A percentile compares a stretch with the other conserved stretches of the same genome.
Conservation (phyloP, 2,797 vertebrate species). For the Buphagus erythrorhynchus region DNA sequence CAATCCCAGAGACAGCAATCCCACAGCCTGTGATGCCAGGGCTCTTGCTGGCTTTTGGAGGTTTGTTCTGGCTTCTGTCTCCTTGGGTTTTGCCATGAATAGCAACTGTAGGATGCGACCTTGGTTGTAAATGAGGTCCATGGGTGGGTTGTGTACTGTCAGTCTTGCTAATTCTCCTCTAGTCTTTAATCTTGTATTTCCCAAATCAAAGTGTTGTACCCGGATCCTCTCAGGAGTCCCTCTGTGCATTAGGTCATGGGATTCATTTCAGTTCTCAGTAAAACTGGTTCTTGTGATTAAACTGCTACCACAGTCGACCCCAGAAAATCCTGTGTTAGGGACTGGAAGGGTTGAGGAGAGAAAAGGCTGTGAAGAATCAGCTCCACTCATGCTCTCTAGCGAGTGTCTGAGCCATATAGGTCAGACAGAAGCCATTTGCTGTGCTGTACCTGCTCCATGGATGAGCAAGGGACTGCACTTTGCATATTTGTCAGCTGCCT, state of each 20-base stretch:
- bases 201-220: not conserved
- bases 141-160: not conserved
- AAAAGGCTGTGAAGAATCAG: not conserved
- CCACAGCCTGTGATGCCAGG: not conserved
- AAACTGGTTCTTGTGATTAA: not conserved
- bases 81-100: not conserved
- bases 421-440: conserved; percentile 51
- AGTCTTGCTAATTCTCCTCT: not conserved
- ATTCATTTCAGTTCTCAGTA: not conserved
- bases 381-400: not conserved
- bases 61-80: not conserved
- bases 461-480: not conserved
- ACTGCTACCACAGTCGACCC: not conserved
- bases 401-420: conserved; percentile 31
- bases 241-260: not conserved
- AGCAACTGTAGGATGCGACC: not conserved
- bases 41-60: not conserved
- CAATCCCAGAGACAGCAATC: not conserved
- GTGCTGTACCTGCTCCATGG: not conserved
- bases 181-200: not conserved
- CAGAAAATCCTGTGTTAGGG: not conserved
- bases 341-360: not conserved
- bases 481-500: not conserved
- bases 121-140: not conserved
- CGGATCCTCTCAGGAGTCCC: accelerated